These are phyloP conservation scores for Rhinella marina DNA, from an alignment of 2,797 vertebrate species.

Conservation along the genomic window DNA sequence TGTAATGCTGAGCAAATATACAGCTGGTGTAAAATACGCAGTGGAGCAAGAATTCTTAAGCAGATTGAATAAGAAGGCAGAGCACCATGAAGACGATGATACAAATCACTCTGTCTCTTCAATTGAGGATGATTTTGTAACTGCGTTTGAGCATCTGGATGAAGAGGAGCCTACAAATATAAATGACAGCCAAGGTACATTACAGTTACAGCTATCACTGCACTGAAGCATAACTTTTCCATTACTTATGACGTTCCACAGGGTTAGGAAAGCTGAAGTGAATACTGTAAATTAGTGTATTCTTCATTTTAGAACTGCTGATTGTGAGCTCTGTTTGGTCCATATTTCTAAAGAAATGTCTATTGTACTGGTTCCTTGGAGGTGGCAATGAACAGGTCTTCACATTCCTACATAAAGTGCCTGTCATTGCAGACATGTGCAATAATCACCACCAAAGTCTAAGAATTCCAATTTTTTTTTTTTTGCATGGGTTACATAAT, in stretches of 20 bases:
- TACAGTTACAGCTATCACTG: background rate
- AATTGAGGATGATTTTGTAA: constrained; percentile 98
- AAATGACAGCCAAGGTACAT: constrained; percentile 35
- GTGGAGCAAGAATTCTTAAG: constrained; percentile 81
- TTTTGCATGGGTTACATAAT: too few species aligned
- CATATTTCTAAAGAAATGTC: background rate
- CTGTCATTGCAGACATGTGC: too few species aligned
- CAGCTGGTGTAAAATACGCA: constrained; percentile 84
- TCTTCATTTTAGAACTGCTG: background rate
- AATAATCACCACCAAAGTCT: too few species aligned
- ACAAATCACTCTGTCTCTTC: constrained; percentile 98
- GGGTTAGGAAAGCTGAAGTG: background rate
- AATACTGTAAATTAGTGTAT: background rate
- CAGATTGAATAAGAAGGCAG: constrained; percentile 73
- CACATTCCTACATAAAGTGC: background rate
- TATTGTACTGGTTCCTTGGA: background rate
- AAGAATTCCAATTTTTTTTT: too few species aligned
- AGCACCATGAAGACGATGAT: constrained; percentile 89
- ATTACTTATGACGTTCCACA: background rate
- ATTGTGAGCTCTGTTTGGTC: background rate
- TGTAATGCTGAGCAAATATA: constrained; percentile 87
- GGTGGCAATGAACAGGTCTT: background rate
- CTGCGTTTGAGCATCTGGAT: constrained; percentile 94
- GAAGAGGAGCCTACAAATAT: constrained; percentile 82
- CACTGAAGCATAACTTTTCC: background rate